These are phyloP conservation scores for Ctenochaetus hawaiiensis DNA, from an alignment of 2,797 vertebrate genomes.

Conservation along the genomic window DNA sequence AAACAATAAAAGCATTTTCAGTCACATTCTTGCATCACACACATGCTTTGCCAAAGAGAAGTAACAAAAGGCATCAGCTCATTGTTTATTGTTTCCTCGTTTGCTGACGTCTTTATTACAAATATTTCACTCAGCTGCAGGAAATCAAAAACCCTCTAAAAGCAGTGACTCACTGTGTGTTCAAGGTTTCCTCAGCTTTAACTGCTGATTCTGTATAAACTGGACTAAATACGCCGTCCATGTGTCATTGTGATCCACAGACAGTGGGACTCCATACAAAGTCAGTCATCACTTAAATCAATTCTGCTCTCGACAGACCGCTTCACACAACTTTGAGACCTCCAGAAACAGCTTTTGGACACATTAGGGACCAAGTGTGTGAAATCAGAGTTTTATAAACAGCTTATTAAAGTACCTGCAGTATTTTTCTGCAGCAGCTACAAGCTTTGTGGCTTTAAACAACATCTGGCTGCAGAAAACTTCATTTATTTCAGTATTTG, in stretches of 20 bases:
- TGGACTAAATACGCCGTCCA: background rate
- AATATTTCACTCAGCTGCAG: constrained; percentile 13
- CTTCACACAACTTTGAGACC: background rate
- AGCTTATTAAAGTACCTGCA: constrained; percentile 26
- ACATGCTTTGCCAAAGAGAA: background rate
- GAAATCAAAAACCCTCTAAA: background rate
- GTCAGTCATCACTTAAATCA: constrained; percentile 5
- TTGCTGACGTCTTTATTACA: constrained; percentile 3
- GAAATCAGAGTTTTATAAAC: background rate
- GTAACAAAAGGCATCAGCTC: background rate
- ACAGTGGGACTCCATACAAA: background rate
- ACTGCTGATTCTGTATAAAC: background rate
- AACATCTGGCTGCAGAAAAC: constrained; percentile 10
- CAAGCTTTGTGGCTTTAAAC: background rate
- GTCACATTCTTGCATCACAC: background rate
- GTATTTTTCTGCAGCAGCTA: constrained; percentile 4
- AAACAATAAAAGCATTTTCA: too few species aligned
- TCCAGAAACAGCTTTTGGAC: background rate
- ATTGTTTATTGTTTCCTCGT: background rate
- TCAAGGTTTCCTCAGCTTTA: background rate
- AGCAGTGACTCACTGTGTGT: background rate
- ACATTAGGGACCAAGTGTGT: background rate
- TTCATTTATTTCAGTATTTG: background rate
- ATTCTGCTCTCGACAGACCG: constrained; percentile 18
- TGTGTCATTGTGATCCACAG: constrained; percentile 1